Evolutionary conservation across 1,140 invertebrate species (phyloP), one percentile per base, ranked within the genome.

Genomic region (Glossosoma conforme): DNA sequence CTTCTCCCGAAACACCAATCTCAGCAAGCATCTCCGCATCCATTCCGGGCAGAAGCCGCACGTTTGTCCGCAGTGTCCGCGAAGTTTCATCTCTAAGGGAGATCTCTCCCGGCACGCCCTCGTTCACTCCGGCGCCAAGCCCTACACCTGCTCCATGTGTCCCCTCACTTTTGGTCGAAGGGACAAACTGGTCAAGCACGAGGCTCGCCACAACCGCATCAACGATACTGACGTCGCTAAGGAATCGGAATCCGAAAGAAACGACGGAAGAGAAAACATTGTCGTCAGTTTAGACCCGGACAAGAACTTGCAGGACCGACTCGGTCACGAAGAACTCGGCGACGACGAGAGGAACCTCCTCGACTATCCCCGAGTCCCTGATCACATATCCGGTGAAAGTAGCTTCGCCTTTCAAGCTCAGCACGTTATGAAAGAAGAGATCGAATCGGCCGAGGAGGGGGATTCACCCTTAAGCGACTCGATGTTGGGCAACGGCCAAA

Each of bases 11-110:
- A 89, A 86, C 51, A 89, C 87, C 44, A 93, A 93, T 70, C 75
- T 93, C 3, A 86, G 89, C 51, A 87, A 92, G 58, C 91, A 95
- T 65, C 74, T 91, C 53, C 76, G 89, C 37, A 82, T 83, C 24
- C 85, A 87, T 65, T 80, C 78, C 24, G 83, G 83, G 1, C 74
- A 72, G 52, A 85, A 84, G 52, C 80, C 80, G 0, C 84, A 86
- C 61, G 83, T 85, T 0, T 88, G 86, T 61, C 81, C 81, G 21
- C 70, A 82, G 14, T 88, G 85, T 61, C 82, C 85, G 37, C 79
- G 83, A 51, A 86, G 84, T 25, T 87, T 87, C 66, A 81, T 84
- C 2, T 77, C 83, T 1, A 82, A 84, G 45, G 75, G 77, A 1
- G 85, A 87, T 63, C 59, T 87, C 11, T 79, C 81, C 52, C 66